Evolutionary conservation across 2,888 invertebrate species (phyloP), one percentile per base, ranked within the genome.

Genomic region (Coenonympha arcania): DNA sequence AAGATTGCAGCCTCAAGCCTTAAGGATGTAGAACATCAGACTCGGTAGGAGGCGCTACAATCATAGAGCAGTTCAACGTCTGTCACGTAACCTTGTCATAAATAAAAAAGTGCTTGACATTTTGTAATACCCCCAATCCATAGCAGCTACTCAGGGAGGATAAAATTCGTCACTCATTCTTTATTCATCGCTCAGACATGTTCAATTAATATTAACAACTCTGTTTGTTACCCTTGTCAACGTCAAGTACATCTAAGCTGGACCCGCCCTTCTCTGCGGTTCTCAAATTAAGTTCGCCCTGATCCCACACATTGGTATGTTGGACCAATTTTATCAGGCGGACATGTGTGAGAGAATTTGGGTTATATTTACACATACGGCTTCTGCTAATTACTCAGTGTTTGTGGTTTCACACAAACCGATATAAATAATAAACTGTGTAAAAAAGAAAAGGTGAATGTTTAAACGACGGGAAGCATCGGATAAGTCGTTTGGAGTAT

Each of bases 151-250:
- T 39, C 39, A 24, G n/a, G 39, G 13, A 24, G 42, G 20, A 42
- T 42, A 44, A 50, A 49, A 47, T 50, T 46, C 41, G 48, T 48
- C 48, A 54, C 43, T 58, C 49, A 48, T 50, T 55, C 51, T 45
- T 45, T 45, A 45, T 45, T 45, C 36, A 45, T 45, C 37, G 22
- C 36, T 45, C 36, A 45, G 45, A 56, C 50, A 59, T 56, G 45
- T 55, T 52, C 55, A 59, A 56, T 61, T 58, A 56, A 57, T 58
- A 58, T 61, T 57, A 58, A 58, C 59, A 56, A 48, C 52, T 55
- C 48, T 37, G 45, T 52, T 48, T 48, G 51, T 50, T 48, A 60
- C 60, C 60, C 60, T 57, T 56, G 55, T 60, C 60, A 60, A 54
- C 52, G 60, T 60, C 60, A 54, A 52, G 49, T 50, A 43, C 51